These are phyloP conservation scores for Acanthosoma haemorrhoidale DNA, from an alignment of 2,888 invertebrate species.

Conservation along the genomic window DNA sequence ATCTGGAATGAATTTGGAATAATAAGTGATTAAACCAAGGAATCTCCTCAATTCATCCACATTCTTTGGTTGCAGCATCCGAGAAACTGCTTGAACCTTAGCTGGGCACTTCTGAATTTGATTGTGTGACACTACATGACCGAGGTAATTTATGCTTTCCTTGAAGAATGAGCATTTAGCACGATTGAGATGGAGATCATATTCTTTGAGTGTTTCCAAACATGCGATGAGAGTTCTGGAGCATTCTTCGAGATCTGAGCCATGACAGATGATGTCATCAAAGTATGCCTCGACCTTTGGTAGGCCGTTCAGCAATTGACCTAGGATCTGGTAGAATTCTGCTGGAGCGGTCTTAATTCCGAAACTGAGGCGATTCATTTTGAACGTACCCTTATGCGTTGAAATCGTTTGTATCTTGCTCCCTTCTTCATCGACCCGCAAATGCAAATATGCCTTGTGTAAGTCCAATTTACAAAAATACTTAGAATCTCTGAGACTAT, in stretches of 20 bases:
- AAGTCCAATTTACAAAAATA: too few species aligned
- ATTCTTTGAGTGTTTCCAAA: constrained; percentile 6
- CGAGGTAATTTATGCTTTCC: constrained; percentile 31
- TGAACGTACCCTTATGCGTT: too few species aligned
- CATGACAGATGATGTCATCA: constrained; percentile 30
- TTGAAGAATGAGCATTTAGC: constrained; percentile 32
- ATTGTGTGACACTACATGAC: constrained; percentile 31
- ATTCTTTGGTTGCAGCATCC: constrained; percentile 32
- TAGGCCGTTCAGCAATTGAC: constrained; percentile 34
- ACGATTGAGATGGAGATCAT: constrained; percentile 32
- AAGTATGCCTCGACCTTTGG: constrained; percentile 24
- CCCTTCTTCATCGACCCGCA: constrained; percentile 36
- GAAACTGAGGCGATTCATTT: constrained; percentile 30
- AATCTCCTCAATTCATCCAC: constrained; percentile 36
- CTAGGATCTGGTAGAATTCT: constrained; percentile 37
- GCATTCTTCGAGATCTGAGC: constrained; percentile 4
- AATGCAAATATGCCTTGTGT: too few species aligned
- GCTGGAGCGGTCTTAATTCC: constrained; percentile 36
- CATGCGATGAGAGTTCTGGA: background rate
- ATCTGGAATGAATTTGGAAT: constrained; percentile 38
- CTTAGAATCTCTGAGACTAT: too few species aligned
- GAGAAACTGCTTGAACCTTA: constrained; percentile 32
- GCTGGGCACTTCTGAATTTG: constrained; percentile 29
- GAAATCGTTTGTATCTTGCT: too few species aligned
- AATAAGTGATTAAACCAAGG: constrained; percentile 38